Conservation (phyloP, 2,113 vertebrate genomes). For the Romanogobio albipinnatus region DNA sequence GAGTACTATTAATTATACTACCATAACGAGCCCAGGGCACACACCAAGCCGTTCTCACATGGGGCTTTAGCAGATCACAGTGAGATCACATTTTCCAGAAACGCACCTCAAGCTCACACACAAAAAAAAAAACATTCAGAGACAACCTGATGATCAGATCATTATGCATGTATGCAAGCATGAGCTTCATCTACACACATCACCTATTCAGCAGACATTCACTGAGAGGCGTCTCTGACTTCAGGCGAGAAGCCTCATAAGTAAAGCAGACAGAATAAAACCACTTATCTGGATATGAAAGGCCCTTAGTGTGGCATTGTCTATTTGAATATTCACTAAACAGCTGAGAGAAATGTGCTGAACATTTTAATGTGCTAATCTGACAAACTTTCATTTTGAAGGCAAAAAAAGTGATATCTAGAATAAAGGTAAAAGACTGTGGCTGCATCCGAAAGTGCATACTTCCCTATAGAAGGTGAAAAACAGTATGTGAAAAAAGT, state of each 20-base stretch:
- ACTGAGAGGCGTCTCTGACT: background rate
- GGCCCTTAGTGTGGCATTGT: conserved; percentile 8
- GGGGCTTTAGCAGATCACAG: conserved; percentile 58
- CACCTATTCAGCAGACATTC: conserved; percentile 1
- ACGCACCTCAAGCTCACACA: background rate
- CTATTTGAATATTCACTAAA: conserved; percentile 29
- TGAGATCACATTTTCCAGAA: conserved; percentile 6
- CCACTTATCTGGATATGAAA: background rate
- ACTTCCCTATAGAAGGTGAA: too few relatives aligned
- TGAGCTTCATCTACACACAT: conserved; percentile 9
- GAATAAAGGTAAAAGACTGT: background rate
- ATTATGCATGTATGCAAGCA: conserved; percentile 11
- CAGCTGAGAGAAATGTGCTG: conserved; percentile 6
- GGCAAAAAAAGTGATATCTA: background rate
- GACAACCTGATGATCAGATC: conserved; percentile 18
- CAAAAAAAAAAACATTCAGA: background rate
- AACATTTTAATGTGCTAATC: background rate
- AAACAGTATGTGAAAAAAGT: too few relatives aligned
- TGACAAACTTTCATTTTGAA: conserved; percentile 5
- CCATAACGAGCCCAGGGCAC: conserved; percentile 69
- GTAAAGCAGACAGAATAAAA: conserved; percentile 25
- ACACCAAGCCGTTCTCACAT: conserved; percentile 56
- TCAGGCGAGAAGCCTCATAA: conserved; percentile 10
- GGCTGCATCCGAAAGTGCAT: too few relatives aligned
- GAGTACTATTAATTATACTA: conserved; percentile 75